Base-by-base conservation (phyloP, 2,888 invertebrate genomes). In the Lingula anatina region DNA sequence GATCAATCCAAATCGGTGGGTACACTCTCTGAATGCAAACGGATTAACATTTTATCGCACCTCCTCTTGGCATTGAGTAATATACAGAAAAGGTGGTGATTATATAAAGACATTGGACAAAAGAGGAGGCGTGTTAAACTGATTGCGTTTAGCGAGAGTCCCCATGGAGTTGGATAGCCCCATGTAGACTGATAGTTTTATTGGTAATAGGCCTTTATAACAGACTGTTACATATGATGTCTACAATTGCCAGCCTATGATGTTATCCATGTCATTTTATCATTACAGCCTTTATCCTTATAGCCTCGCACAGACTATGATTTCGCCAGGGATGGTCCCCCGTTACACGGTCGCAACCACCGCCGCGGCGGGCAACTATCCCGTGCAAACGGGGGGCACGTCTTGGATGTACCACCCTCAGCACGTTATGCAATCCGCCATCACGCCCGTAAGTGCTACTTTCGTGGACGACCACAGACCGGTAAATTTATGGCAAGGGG, bases 301-400 rank as follows among this genome's bases (percentile, higher is more conserved):
- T n/a, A n/a, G n/a, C n/a, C 57, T 54, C 24, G 60, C 57, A 12
- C 56, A 64, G 28, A 57, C 63, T 31, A 47, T 67, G 47, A 56
- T 63, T 54, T 57, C 59, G 24, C 65, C 65, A 35, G 65, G 65
- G 53, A 72, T 68, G 40, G 48, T 68, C 47, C 66, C 67, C 7
- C 58, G 68, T 46, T 66, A 62, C 56, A 62, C 62, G 38, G 56
- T 67, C 43, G 65, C 65, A 37, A 65, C 72, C 20, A 68, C 71
- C 27, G 71, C 74, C 9, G 70, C 69, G 21, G 64, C 70, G 18
- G 69, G 70, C 42, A 74, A 73, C 60, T 71, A 73, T 53, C 58
- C 49, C 55, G 59, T 53, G 55, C 65, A 54, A 57, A 63, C 51
- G 42, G 79, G 84, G 85, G 64, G 84, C 86, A 79, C 15, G 47